Conservation (phyloP, 2,797 vertebrate species). For the Corythornis leucogaster region DNA sequence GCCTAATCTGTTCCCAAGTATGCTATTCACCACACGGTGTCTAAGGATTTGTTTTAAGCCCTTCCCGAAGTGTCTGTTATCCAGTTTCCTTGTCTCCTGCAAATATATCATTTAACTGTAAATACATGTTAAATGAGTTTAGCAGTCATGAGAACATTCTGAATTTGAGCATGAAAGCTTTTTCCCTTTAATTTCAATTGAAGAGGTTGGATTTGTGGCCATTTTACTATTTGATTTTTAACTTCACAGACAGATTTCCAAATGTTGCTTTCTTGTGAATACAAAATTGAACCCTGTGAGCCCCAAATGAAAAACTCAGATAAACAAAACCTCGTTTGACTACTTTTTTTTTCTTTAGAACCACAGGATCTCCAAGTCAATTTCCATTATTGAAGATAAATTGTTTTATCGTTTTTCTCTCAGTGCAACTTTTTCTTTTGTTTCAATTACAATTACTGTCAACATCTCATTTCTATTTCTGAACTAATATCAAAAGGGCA, state of each 20-base stretch:
- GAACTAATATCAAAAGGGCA: constrained; percentile 14
- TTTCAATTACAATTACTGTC: neutral
- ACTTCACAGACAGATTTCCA: neutral
- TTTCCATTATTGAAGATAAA: neutral
- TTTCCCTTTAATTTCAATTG: constrained; percentile 33
- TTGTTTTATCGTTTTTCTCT: neutral
- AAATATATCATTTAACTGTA: constrained; percentile 40
- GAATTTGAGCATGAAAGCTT: neutral
- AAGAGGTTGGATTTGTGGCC: neutral
- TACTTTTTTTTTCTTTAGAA: neutral
- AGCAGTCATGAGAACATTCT: constrained; percentile 22
- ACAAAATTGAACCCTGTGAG: constrained; percentile 28
- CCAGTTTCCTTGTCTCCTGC: neutral
- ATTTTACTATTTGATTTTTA: neutral
- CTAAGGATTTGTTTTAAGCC: constrained; percentile 54
- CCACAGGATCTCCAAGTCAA: neutral
- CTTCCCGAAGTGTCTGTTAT: constrained; percentile 36
- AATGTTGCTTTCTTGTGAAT: constrained; percentile 16
- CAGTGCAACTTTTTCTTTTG: constrained; percentile 4
- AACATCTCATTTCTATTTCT: neutral
- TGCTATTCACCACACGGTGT: neutral
- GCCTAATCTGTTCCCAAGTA: constrained; percentile 44
- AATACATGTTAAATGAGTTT: constrained; percentile 45
- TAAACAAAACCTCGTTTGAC: neutral
- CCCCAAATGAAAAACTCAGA: neutral